Base-by-base conservation (phyloP, 53 echinoderm and acorn worm genomes). In the Actinopyga echinites region DNA sequence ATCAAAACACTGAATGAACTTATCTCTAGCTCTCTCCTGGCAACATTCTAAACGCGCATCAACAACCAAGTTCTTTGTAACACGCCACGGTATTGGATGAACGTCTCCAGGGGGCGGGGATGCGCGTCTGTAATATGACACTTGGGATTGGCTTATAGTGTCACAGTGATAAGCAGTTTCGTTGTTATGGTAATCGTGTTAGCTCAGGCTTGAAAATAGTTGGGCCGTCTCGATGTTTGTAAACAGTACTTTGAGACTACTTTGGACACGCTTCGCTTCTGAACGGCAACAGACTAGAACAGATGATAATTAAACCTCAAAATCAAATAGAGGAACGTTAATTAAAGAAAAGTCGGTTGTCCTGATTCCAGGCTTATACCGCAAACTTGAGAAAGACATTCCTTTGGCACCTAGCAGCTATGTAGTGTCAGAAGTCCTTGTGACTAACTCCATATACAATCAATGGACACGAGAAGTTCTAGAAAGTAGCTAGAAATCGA, bases 41-140 rank as follows among this genome's bases (percentile, higher is more conserved):
- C 71, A 71, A 68, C 68, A 38, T 22, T 49, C 34, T 68, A 68
- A 68, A 71, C 42, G 40, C n/a, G 44, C 71, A 26, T 71, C 71
- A 71, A 71, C 71, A 71, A 40, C 71, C 24, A 42, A 71, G 42
- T 6, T 25, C 25, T 71, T 78, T 55, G 78, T 78, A 56, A 78
- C 78, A 21, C 54, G 32, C 4, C 22, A 52, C 54, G 52, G 32
- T 30, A 78, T 78, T 78, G 78, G 78, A 78, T 78, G 52, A 78
- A 78, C 57, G 78, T 78, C 78, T 71, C 71, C 26, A 71, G 44
- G 71, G 71, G 71, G 71, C 71, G 71, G 71, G n/a, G 71, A 71
- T 71, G 71, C 44, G 71, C 71, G 71, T 71, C 43, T 71, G 71
- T 71, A 71, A 71, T 71, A 71, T 71, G 71, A 71, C 71, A 71